phyloP scores from a whole-genome alignment of 1,140 invertebrate species.

The Drosophila busckii region DNA sequence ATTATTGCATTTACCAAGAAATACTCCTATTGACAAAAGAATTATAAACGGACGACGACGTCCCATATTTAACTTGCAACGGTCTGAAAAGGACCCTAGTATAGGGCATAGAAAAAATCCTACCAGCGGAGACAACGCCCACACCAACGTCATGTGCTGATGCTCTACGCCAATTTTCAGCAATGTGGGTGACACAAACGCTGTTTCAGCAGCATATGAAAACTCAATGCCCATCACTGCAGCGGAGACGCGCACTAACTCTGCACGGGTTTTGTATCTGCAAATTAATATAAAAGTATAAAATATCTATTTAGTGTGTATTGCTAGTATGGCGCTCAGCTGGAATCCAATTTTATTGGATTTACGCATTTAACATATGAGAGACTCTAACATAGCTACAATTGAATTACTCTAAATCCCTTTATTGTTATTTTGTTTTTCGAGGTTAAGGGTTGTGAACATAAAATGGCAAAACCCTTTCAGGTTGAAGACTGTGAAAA shows the following conservation, averaged over 20 bases:
- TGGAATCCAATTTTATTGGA: slow-evolving; percentile 4
- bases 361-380: slow-evolving; percentile 3
- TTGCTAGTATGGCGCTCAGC: neutral
- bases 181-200: slow-evolving; percentile 96
- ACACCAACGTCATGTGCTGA: slow-evolving; percentile 95
- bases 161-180: slow-evolving; percentile 95
- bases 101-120: slow-evolving; percentile 96
- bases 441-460: neutral
- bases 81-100: slow-evolving; percentile 94
- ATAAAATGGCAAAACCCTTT: slow-evolving; percentile 2
- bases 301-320: neutral
- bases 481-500: no score
- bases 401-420: slow-evolving; percentile 12
- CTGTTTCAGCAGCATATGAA: slow-evolving; percentile 96
- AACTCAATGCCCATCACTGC: slow-evolving; percentile 99
- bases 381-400: neutral
- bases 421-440: slow-evolving; percentile 6
- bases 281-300: slow-evolving; percentile 17
- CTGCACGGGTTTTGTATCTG: slow-evolving; percentile 89
- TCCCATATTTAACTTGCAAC: slow-evolving; percentile 89
- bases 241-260: slow-evolving; percentile 92
- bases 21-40: slow-evolving; percentile 91
- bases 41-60: slow-evolving; percentile 95
- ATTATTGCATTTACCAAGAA: slow-evolving; percentile 84
- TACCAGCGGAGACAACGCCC: slow-evolving; percentile 94